These are phyloP conservation scores for Acheta domesticus DNA, from an alignment of 2,888 invertebrate species.

Conservation along the genomic window DNA sequence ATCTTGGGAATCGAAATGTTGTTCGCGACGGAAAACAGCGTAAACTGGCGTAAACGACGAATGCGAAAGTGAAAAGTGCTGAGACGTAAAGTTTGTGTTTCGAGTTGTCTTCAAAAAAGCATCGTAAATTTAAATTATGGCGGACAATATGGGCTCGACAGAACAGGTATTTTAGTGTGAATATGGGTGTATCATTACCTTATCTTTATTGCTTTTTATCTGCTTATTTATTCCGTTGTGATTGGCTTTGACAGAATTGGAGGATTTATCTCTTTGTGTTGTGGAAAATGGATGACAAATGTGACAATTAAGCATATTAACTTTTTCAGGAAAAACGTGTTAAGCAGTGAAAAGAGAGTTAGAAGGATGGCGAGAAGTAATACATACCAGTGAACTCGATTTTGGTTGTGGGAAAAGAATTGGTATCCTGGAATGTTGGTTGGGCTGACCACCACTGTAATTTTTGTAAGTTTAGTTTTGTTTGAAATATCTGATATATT, in stretches of 20 bases:
- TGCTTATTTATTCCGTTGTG: too few species aligned
- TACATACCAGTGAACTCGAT: conserved; percentile 65
- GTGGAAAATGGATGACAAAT: too few species aligned
- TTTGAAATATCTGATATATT: not conserved
- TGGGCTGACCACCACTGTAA: conserved; percentile 53
- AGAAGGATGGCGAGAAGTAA: conserved; percentile 73
- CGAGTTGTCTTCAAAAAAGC: not conserved
- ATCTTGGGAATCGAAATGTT: not conserved
- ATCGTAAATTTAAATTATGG: conserved; percentile 4
- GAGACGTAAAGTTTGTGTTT: not conserved
- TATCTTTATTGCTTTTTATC: not conserved
- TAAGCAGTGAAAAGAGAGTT: conserved; percentile 67
- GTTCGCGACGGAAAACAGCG: not conserved
- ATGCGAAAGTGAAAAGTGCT: not conserved
- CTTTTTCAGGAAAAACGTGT: conserved; percentile 64
- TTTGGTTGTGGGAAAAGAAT: conserved; percentile 78
- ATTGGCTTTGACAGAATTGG: too few species aligned
- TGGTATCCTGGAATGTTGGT: conserved; percentile 78
- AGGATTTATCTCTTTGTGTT: too few species aligned
- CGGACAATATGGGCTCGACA: conserved; percentile 25
- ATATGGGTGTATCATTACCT: not conserved
- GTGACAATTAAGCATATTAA: not conserved
- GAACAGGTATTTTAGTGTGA: conserved; percentile 26
- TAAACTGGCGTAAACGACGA: not conserved
- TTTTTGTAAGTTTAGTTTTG: conserved; percentile 52